Conservation (phyloP, 2,888 invertebrate genomes). For the Apodemia hepburni region DNA sequence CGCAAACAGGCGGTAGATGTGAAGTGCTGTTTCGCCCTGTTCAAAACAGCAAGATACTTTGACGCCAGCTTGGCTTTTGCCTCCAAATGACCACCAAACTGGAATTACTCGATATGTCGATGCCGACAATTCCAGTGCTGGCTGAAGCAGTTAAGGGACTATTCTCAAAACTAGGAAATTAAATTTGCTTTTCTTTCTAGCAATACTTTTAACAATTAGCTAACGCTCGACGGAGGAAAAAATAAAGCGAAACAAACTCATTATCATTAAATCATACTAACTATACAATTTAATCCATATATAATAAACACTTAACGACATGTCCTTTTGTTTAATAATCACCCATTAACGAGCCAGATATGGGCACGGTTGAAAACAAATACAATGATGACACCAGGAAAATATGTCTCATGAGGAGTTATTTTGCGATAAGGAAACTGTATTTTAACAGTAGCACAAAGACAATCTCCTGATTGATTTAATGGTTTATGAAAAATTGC, state of each 20-base stretch:
- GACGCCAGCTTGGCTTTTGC: too few species aligned
- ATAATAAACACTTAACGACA: neutral
- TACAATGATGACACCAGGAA: constrained; percentile 7
- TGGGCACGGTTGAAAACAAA: constrained; percentile 5
- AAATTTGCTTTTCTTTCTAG: too few species aligned
- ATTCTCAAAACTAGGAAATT: too few species aligned
- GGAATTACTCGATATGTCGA: too few species aligned
- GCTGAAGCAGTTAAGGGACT: too few species aligned
- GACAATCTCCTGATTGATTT: neutral
- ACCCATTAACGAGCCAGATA: neutral
- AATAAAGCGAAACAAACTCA: neutral
- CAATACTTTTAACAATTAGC: too few species aligned
- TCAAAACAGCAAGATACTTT: too few species aligned
- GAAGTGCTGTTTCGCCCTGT: too few species aligned
- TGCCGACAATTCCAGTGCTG: too few species aligned
- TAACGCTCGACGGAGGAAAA: neutral
- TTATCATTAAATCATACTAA: constrained; percentile 3
- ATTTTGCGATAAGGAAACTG: constrained; percentile 1
- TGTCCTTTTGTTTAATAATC: constrained; percentile 11
- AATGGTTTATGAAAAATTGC: neutral
- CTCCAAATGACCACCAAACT: too few species aligned
- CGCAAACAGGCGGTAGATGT: too few species aligned
- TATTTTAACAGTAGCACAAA: neutral
- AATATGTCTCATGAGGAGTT: constrained; percentile 6
- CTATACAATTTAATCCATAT: constrained; percentile 13